A percentile compares a stretch with the other conserved stretches of the same genome.
Conservation (phyloP, 2,113 vertebrate species). For the Pimephales promelas region DNA sequence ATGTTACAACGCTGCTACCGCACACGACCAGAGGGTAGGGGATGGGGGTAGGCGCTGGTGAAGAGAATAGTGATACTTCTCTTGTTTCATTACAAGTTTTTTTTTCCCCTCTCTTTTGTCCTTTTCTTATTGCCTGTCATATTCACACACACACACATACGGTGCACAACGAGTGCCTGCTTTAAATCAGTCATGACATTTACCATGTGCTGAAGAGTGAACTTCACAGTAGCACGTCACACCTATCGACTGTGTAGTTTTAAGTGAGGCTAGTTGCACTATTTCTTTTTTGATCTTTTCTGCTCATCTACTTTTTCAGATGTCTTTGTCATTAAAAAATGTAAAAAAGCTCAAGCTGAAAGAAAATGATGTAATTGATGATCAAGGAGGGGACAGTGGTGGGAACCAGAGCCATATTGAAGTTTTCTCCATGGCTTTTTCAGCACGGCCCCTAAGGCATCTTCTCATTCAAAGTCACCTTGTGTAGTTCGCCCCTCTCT, state of each 20-base stretch:
- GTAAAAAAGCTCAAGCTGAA: neutral
- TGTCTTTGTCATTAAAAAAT: neutral
- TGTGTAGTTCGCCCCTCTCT: slow-evolving; percentile 63
- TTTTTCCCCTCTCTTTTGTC: slow-evolving; percentile 68
- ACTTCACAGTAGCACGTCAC: slow-evolving; percentile 39
- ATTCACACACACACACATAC: slow-evolving; percentile 60
- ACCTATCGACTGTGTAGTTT: slow-evolving; percentile 43
- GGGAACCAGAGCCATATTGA: slow-evolving; percentile 67
- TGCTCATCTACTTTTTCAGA: neutral
- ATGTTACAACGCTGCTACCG: slow-evolving; percentile 79
- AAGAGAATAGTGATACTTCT: slow-evolving; percentile 54
- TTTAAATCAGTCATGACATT: slow-evolving; percentile 51
- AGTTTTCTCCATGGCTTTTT: slow-evolving; percentile 74
- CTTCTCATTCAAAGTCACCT: slow-evolving; percentile 77
- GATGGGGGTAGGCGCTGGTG: slow-evolving; percentile 61
- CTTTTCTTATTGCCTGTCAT: slow-evolving; percentile 67
- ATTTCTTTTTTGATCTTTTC: neutral
- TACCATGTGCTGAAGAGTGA: slow-evolving; percentile 41
- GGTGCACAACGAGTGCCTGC: neutral
- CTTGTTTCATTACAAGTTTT: slow-evolving; percentile 68
- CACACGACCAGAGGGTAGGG: slow-evolving; percentile 75
- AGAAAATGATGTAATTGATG: slow-evolving; percentile 34
- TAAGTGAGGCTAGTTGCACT: neutral
- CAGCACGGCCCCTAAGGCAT: slow-evolving; percentile 73
- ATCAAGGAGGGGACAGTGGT: slow-evolving; percentile 21